phyloP scores from a whole-genome alignment of 2,888 invertebrate species.

The Drosophila paranaensis region DNA sequence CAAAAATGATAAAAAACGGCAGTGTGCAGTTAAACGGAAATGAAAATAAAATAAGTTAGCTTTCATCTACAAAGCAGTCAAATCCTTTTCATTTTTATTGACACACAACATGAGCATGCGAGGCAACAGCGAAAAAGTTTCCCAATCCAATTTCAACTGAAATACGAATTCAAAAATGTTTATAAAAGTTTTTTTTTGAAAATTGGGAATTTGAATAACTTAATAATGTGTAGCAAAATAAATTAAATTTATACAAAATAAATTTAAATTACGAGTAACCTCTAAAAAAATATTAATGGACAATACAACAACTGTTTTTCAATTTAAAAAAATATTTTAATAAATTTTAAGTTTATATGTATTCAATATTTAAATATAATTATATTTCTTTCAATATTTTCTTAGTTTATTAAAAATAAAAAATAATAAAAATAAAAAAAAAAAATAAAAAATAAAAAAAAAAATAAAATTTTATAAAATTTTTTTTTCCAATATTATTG shows the following conservation, averaged over 20 bases:
- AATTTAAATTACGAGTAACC: no score
- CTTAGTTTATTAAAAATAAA: no score
- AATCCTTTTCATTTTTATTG: conserved; percentile 27
- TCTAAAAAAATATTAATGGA: no score
- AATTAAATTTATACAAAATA: no score
- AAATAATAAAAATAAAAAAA: no score
- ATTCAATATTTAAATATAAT: no score
- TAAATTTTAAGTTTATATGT: no score
- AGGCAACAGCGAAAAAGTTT: conserved; percentile 7
- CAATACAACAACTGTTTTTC: no score
- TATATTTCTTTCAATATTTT: no score
- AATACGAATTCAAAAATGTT: not conserved
- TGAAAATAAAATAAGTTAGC: conserved; percentile 3
- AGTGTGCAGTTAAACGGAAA: not conserved
- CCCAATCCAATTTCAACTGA: not conserved
- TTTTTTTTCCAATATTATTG: not conserved
- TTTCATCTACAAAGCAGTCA: conserved; percentile 32
- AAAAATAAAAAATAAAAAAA: no score
- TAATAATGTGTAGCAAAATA: not conserved
- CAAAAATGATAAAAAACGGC: not conserved
- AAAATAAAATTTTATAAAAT: no score
- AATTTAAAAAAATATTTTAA: no score
- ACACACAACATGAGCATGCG: conserved; percentile 2
- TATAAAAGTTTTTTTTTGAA: not conserved
- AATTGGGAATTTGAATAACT: not conserved